Base-by-base conservation (phyloP, 2,888 invertebrate genomes). In the Idaea aversata region DNA sequence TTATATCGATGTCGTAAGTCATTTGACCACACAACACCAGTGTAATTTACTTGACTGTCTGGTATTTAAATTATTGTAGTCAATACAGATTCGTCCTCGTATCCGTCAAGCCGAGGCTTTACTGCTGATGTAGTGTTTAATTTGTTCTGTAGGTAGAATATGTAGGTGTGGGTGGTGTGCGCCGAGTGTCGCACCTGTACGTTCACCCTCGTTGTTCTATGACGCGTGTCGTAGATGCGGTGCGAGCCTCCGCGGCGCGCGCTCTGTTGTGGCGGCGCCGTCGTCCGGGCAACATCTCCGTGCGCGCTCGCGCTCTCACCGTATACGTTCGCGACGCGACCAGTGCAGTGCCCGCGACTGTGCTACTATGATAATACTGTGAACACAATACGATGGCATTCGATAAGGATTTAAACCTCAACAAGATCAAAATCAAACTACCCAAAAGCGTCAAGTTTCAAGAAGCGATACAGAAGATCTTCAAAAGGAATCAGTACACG, bases 341-440 rank as follows among this genome's bases (percentile, higher is more conserved):
- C 70, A 76, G 86, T 87, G 86, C 79, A 82, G 88, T 89, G 88
- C 73, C 75, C 81, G 89, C 90, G 88, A 80, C 75, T 81, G 89
- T 79, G 79, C 84, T 81, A 84, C 85, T 82, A 90, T 89, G 88
- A 80, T 85, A 77, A 82, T 76, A 79, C 78, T 78, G 87, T 88
- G 86, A 84, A 80, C 68, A 68, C 75, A 72, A 80, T 90, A 83
- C 80, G 47, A 93, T 93, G 93, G 93, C 90, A 80, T 82, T 89
- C 77, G 91, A 91, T 86, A 93, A 89, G 82, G 91, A 92, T 87
- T 89, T 89, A 84, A 89, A 88, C 73, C 72, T 88, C 38, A 91
- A 84, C 85, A 88, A 90, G 80, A 88, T 91, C 74, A 93, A 92
- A 80, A 81, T 83, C 65, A 83, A 83, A 80, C 72, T 83, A 1